Evolutionary conservation across 2,113 vertebrate species (phyloP), one percentile per base, ranked within the genome.

Genomic region (Fulmarus glacialis): DNA sequence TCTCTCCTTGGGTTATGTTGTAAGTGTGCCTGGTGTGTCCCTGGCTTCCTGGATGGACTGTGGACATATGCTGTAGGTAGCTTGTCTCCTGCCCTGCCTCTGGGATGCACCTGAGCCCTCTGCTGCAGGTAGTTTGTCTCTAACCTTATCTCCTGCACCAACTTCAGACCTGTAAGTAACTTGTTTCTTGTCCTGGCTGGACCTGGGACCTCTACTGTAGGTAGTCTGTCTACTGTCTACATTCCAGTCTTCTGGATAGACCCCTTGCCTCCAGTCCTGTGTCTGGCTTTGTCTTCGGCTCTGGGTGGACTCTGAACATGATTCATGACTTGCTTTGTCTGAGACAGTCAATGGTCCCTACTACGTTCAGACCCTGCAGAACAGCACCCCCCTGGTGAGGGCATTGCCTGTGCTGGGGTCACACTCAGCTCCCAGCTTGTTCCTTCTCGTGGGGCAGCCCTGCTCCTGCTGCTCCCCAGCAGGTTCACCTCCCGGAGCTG

Each of bases 1-100:
- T 32, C 0, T 0, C 0, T 74, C 0, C 0, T 0, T 52, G 4
- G 17, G 3, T 0, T 68, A 0, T 19, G 15, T 5, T 81, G 8
- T 71, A 36, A 36, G 11, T 70, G 22, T 53, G 7, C 0, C 1
- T 82, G 15, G 12, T 40, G 0, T 36, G 12, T n/a, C 2, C 2
- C 8, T 63, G 4, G 43, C 2, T 2, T 68, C 4, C 13, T 63
- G 40, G 56, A 7, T 56, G 23, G 40, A 1, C 16, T 40, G 2
- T 40, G 47, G 79, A 0, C 1, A 1, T 11, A 3, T 34, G 11
- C 11, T 62, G 23, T 3, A 8, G 11, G 34, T 6, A 4, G 4
- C 5, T 42, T 32, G 2, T 34, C 18, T 34, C 19, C 53, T 63
- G 10, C 3, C 4, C 42, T 88, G n/a, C 23, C 11, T 63, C 26